Evolutionary conservation across 37 sponge, comb jelly and placozoan species (phyloP).

Genomic region (Beroe forskalii): DNA sequence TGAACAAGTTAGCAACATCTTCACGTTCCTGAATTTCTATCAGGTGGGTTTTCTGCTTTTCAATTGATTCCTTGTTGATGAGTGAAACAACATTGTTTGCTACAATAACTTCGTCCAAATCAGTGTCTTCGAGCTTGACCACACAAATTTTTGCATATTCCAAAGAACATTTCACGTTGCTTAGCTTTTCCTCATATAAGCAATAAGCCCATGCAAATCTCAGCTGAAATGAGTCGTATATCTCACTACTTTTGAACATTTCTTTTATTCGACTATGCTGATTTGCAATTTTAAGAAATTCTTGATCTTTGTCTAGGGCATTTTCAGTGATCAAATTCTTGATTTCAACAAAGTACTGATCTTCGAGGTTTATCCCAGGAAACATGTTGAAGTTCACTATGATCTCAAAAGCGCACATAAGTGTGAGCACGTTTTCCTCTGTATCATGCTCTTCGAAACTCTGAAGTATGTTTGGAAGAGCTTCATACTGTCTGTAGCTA

Average conservation of each 20-base stretch:
- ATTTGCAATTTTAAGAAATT: constrained; percentile 40
- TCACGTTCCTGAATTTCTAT: constrained; percentile 47
- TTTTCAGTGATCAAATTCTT: background rate
- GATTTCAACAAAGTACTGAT: background rate
- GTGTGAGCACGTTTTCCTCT: constrained; percentile 40
- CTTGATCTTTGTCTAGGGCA: constrained; percentile 38
- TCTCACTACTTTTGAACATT: background rate
- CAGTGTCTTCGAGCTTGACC: background rate
- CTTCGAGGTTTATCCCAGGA: background rate
- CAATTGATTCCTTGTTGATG: background rate
- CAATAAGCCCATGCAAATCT: constrained; percentile 55
- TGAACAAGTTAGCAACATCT: constrained; percentile 40
- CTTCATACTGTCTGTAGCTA: constrained; percentile 46
- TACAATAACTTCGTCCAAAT: constrained; percentile 8
- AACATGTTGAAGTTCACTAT: constrained; percentile 25
- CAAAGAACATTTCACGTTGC: constrained; percentile 25
- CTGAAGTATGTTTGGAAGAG: constrained; percentile 53
- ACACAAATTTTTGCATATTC: background rate
- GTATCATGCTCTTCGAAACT: constrained; percentile 46
- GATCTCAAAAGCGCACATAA: constrained; percentile 46
- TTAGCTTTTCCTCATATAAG: constrained; percentile 44
- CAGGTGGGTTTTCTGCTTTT: constrained; percentile 8
- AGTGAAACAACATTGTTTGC: constrained; percentile 6
- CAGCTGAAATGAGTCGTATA: constrained; percentile 32
- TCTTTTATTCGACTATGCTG: constrained; percentile 32